These are phyloP conservation scores for Glyptemys insculpta DNA, from an alignment of 2,797 vertebrate genomes.

Conservation along the genomic window DNA sequence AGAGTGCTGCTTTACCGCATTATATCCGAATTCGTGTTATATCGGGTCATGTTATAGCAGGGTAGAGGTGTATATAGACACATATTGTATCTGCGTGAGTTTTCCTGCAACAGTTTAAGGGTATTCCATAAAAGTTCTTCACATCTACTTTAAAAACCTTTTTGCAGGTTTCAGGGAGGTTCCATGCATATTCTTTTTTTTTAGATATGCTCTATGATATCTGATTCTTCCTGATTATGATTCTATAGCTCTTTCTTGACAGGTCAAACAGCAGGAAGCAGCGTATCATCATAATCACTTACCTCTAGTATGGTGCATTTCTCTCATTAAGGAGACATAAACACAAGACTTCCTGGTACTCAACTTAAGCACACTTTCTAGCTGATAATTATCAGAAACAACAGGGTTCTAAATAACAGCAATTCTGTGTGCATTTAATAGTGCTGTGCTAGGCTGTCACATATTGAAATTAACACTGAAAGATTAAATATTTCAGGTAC, in stretches of 20 bases:
- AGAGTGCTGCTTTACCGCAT: too few species aligned
- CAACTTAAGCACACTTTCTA: background rate
- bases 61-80: background rate
- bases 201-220: conserved; percentile 21
- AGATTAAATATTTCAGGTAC: background rate
- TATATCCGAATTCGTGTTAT: too few species aligned
- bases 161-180: conserved; percentile 14
- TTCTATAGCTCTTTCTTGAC: conserved; percentile 34
- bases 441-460: background rate
- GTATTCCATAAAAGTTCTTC: background rate
- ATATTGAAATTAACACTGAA: background rate
- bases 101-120: background rate
- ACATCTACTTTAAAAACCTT: background rate
- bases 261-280: conserved; percentile 43
- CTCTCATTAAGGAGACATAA: conserved; percentile 28
- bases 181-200: conserved; percentile 21
- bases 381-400: conserved; percentile 28
- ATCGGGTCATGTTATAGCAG: too few species aligned
- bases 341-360: conserved; percentile 17
- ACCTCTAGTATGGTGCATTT: background rate
- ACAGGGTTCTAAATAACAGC: conserved; percentile 22
- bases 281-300: background rate
- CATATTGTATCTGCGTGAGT: background rate
- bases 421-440: conserved; percentile 38
- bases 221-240: conserved; percentile 14